Evolutionary conservation across 1,140 invertebrate species (phyloP), one percentile per base, ranked within the genome.

Genomic region (Marisa cornuarietis): DNA sequence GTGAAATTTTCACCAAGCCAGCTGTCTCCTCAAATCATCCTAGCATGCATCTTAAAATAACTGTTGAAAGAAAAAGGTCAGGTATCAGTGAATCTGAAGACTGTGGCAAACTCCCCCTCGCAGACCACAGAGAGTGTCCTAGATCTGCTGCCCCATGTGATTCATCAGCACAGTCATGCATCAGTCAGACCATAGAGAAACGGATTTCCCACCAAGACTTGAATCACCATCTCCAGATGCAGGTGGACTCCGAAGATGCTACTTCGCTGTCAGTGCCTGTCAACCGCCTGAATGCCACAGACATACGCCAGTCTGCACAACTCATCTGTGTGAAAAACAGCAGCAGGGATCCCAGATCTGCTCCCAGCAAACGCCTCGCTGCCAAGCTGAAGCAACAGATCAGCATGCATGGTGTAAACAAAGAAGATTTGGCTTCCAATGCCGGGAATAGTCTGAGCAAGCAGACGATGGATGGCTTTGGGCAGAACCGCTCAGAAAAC

Each of bases 181-280:
- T 77, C 76, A 77, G 65, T 24, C 76, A 77, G 65, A 77, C 76
- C 63, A 77, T 77, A 24, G 63, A 77, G 65, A 77, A 69, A 42
- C 20, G 76, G 13, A 66, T 77, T 20, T 49, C 18, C n/a, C 9
- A 63, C 16, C 42, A 68, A 20, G 76, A 77, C 16, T 6, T 49
- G 20, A 2, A n/a, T 13, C 61, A 76, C 10, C 18, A 9, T 16
- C 73, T 9, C 18, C 73, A 62, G 73, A 26, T 26, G 42, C 74
- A 49, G 65, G 51, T 65, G 26, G 16, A n/a, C 52, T 42, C 31
- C 6, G 63, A n/a, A 63, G 42, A 20, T 22, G 26, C 74, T 66
- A n/a, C 31, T 31, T 68, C 65, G 22, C 10, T 22, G 22, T 68
- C 65, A 68, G 10, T 42, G 1, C 68, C 76, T 4, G 14, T 11